phyloP scores from a whole-genome alignment of 2,113 vertebrate species.

The Lepus europaeus region DNA sequence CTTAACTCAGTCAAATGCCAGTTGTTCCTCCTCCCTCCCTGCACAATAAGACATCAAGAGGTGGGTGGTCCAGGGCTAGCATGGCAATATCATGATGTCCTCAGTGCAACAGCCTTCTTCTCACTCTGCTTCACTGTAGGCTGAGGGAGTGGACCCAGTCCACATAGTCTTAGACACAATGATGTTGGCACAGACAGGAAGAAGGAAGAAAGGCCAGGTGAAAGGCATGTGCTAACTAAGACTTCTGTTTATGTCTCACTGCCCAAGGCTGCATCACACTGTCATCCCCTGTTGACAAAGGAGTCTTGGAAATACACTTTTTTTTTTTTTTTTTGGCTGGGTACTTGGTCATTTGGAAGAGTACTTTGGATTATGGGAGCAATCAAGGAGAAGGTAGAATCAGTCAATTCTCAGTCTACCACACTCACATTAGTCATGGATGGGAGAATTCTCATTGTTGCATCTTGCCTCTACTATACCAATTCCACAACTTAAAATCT shows the following conservation, averaged over 20 bases:
- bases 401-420: not conserved
- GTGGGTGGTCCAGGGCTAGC: not conserved
- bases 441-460: not conserved
- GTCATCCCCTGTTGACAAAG: not conserved
- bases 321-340: not conserved
- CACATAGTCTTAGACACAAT: not conserved
- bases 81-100: not conserved
- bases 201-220: not conserved
- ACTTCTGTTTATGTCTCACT: not conserved
- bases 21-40: not conserved
- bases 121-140: not conserved
- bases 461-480: not conserved
- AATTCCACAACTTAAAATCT: not conserved
- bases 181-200: not conserved
- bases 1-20: not conserved
- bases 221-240: not conserved
- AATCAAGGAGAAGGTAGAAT: not conserved
- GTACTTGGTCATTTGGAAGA: conserved; percentile 20
- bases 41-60: not conserved
- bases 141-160: not conserved
- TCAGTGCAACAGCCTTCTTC: not conserved
- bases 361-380: conserved; percentile 6
- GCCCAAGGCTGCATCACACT: not conserved
- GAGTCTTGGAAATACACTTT: not conserved
- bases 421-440: not conserved